phyloP scores from a whole-genome alignment of 2,113 vertebrate species.

The mouse (Mus musculus) region GRCm39 chr3:89755001-89755500 shows the following conservation, averaged over 20 bases:
- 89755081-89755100: conserved; percentile 37
- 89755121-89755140: neutral
- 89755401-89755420: neutral
- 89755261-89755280: neutral
- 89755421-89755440: neutral
- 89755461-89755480: neutral
- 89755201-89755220: neutral
- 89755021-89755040: conserved; percentile 28
- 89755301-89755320: rapidly evolving
- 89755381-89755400: neutral
- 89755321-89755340: neutral
- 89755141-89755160: conserved; percentile 46
- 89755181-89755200: neutral
- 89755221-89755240: neutral
- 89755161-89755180: neutral
- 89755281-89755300: neutral
- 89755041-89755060: conserved; percentile 42
- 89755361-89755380: neutral
- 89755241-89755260: neutral
- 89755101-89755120: neutral
- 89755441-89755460: neutral
- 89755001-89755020: neutral
- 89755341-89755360: neutral
- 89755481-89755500: neutral
- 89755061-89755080: conserved; percentile 35